Evolutionary conservation across 2,113 vertebrate genomes (phyloP).

Genomic region (Thalassoma bifasciatum): DNA sequence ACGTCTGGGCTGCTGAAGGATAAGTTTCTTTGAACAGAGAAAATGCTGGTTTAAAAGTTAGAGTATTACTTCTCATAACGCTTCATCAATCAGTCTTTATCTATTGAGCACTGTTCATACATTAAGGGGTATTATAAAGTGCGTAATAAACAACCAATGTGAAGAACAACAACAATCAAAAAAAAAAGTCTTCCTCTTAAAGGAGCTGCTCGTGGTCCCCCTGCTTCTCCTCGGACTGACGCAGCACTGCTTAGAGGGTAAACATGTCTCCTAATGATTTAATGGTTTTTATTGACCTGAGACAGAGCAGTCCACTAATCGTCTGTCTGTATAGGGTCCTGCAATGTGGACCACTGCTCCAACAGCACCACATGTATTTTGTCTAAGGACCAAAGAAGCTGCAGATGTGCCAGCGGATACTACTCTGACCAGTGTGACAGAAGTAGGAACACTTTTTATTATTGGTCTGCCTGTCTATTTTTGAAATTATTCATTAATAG

Average conservation of each 20-base stretch:
- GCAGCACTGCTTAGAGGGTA: conserved; percentile 57
- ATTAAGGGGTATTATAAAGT: too few species aligned
- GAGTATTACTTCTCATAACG: too few species aligned
- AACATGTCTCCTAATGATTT: neutral
- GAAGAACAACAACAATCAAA: neutral
- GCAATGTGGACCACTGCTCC: conserved; percentile 67
- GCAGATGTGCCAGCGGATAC: conserved; percentile 72
- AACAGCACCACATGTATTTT: conserved; percentile 60
- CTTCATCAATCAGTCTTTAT: too few species aligned
- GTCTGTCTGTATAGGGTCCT: conserved; percentile 59
- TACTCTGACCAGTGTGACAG: conserved; percentile 78
- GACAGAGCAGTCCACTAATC: neutral
- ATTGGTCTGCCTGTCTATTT: too few species aligned
- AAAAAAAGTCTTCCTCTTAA: conserved; percentile 1
- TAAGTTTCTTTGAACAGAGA: too few species aligned
- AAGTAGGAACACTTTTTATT: conserved; percentile 47
- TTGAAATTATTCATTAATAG: too few species aligned
- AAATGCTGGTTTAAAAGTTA: too few species aligned
- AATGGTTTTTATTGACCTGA: accelerated
- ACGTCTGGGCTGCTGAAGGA: too few species aligned
- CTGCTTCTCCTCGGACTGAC: conserved; percentile 45
- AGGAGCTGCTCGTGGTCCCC: conserved; percentile 55
- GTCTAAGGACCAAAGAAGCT: conserved; percentile 63
- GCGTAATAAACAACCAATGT: too few species aligned
- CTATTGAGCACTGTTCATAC: too few species aligned